Evolutionary conservation across 2,113 vertebrate genomes (phyloP), one percentile per base, ranked within the genome.

Genomic region (Gila orcuttii): DNA sequence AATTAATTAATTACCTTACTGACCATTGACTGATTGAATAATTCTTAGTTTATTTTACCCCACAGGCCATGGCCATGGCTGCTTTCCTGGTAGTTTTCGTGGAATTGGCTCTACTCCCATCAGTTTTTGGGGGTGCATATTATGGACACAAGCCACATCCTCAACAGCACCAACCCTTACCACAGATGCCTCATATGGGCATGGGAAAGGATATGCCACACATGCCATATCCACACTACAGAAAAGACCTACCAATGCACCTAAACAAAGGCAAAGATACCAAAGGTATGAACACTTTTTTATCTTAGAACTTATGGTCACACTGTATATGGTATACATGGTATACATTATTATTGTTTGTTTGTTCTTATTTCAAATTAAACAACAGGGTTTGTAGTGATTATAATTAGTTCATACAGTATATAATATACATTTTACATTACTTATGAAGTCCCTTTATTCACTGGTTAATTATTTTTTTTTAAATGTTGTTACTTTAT

Each of bases 81-180:
- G 69, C 79, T 79, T 62, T 94, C 45, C 36, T 93, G 62, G 74
- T 90, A 69, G 82, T 85, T 11, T 85, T 97, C 87, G 79, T 96
- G 68, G 96, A 95, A 79, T 83, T 97, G 36, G 89, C 90, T 86
- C 91, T 94, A 50, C 71, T 96, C 81, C 94, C 90, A 79, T 91
- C 89, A 87, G 89, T 92, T 83, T 95, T 94, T 85, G 95, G 93
- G 1, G 97, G 96, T 1, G 96, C 95, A 66, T 99, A 97, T 92
- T 99, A 99, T 90, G 95, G 96, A 45, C 97, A 98, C 93, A 99
- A 98, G 89, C 96, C 95, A 33, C 94, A 96, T 90, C 96, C 95
- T 91, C 89, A 93, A 87, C 96, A 96, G 0, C 96, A 95, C 86
- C 96, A 95, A 73, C 93, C 97, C 0, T 94, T 96, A 87, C 96